Evolutionary conservation across 2,113 vertebrate species (phyloP), one percentile per base, ranked within the genome.

Genomic region (Choloepus hoffmanni): DNA sequence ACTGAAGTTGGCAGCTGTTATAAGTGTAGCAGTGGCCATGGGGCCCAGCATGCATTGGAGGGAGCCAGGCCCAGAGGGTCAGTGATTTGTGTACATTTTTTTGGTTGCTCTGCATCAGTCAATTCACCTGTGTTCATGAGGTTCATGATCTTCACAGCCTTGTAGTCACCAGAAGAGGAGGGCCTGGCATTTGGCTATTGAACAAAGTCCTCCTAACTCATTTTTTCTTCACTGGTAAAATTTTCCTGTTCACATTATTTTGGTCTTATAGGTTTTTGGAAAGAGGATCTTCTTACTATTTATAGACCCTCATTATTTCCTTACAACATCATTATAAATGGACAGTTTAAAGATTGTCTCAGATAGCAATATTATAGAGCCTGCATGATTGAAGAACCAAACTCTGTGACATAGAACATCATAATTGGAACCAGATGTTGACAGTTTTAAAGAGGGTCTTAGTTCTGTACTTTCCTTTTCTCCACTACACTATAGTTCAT

Each of bases 1-100:
- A 23, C 0, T 53, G 36, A 45, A 1, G 1, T 8, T 43, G 76
- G 19, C n/a, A 26, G 9, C 10, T 70, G 26, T 12, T 0, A 16
- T 12, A 67, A 12, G 67, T 18, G 4, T 16, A 13, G 30, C 55
- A 26, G 18, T 33, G 50, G 40, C 8, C 9, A 0, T 48, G 11
- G 45, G 1, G 1, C 36, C 11, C 62, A 28, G 33, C 4, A 43
- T 6, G 5, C 18, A n/a, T 7, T 18, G 24, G 68, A 30, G 16
- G 30, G n/a, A 3, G 18, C 4, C 4, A 33, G 26, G 30, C 16
- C n/a, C 12, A 1, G 15, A 87, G 3, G 36, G 4, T 36, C 50
- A 43, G 24, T 9, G 30, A 65, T 73, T 76, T 55, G 11, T 30
- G 70, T n/a, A 18, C 16, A 53, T 62, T 88, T 30, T 19, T 7